Evolutionary conservation across 2,797 vertebrate species (phyloP).

Genomic region (Galaxias olidus): DNA sequence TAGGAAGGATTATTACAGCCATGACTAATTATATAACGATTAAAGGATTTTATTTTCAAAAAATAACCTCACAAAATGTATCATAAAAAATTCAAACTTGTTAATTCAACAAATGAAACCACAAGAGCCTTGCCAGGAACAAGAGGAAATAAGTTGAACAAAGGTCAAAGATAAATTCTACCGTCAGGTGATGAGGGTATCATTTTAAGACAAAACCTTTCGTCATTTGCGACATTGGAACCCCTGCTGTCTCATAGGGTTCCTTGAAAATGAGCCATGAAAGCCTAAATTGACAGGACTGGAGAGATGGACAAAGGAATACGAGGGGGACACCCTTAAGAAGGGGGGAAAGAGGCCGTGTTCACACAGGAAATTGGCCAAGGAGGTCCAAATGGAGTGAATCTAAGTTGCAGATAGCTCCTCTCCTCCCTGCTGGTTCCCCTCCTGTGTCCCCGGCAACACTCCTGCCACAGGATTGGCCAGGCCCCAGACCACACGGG

Average conservation of each 20-base stretch:
- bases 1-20: conserved; percentile 50
- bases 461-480: conserved; percentile 31
- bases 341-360: conserved; percentile 42
- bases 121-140: background rate
- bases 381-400: conserved; percentile 47
- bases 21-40: conserved; percentile 55
- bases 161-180: background rate
- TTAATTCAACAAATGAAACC: background rate
- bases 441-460: conserved; percentile 31
- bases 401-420: conserved; percentile 51
- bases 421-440: conserved; percentile 38
- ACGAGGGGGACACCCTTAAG: conserved; percentile 32
- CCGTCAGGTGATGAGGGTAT: background rate
- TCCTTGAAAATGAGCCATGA: conserved; percentile 16
- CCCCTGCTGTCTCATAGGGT: conserved; percentile 8
- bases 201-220: background rate
- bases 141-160: background rate
- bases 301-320: conserved; percentile 39
- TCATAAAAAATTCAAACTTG: background rate
- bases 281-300: conserved; percentile 24
- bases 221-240: background rate
- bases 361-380: conserved; percentile 46
- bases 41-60: conserved; percentile 6
- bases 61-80: conserved; percentile 22
- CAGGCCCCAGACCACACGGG: conserved; percentile 25